phyloP scores from a whole-genome alignment of 2,113 vertebrate genomes.

The Nothocercus nigrocapillus region DNA sequence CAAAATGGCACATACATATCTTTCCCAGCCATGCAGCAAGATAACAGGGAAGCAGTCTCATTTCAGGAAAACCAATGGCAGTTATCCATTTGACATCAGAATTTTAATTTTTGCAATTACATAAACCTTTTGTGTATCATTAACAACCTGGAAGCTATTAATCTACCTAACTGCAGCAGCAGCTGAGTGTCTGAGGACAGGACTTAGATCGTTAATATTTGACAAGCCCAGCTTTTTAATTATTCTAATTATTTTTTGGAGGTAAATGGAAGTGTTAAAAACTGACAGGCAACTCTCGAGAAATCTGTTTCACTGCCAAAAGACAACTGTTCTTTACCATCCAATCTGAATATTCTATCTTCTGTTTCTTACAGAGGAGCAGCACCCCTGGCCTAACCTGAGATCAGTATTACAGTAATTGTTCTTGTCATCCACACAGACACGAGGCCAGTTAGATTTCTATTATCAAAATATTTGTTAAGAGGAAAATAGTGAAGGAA shows the following conservation, averaged over 20 bases:
- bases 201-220: not conserved
- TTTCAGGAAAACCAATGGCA: not conserved
- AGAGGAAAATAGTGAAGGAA: not conserved
- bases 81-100: not conserved
- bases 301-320: not conserved
- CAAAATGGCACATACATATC: not conserved
- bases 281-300: not conserved
- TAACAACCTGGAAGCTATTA: not conserved
- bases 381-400: not conserved
- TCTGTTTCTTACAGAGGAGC: not conserved
- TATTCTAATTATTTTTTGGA: not conserved
- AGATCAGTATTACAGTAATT: not conserved
- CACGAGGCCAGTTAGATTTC: too few species aligned
- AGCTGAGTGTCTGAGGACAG: not conserved
- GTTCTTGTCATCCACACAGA: not conserved
- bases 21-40: not conserved
- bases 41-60: not conserved
- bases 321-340: not conserved
- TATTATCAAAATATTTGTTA: not conserved
- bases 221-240: not conserved
- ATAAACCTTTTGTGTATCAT: not conserved
- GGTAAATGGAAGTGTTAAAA: not conserved
- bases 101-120: not conserved
- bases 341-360: not conserved
- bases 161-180: not conserved